Conservation (phyloP, 2,888 invertebrate genomes). For the Epirrhoe alternata region DNA sequence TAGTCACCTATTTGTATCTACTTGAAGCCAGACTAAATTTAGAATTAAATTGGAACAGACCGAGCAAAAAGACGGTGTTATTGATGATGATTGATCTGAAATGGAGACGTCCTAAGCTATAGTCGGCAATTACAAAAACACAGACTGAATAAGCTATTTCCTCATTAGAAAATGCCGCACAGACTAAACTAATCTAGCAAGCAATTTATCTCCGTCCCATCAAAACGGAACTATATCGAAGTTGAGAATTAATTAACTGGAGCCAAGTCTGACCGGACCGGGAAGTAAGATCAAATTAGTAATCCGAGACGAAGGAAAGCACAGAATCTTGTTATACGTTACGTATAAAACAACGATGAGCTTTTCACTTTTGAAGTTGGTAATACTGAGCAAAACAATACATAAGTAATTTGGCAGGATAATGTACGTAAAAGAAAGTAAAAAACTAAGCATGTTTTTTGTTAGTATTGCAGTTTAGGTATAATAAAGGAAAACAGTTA, state of each 20-base stretch:
- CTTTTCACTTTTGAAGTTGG: not conserved
- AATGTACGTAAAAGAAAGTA: too few relatives aligned
- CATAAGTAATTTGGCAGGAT: too few relatives aligned
- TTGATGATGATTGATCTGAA: constrained; percentile 17
- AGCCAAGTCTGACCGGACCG: constrained; percentile 51
- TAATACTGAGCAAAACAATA: not conserved
- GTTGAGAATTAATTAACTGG: constrained; percentile 73
- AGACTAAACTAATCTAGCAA: constrained; percentile 44
- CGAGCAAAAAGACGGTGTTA: constrained; percentile 1
- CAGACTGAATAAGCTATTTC: constrained; percentile 21
- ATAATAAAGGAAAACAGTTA: too few relatives aligned
- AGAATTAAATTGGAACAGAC: constrained; percentile 2
- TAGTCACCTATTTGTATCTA: not conserved
- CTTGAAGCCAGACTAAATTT: not conserved
- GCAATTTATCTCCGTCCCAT: constrained; percentile 65
- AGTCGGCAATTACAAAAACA: constrained; percentile 7
- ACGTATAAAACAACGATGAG: not conserved
- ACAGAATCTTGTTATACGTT: not conserved
- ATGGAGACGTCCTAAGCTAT: constrained; percentile 4
- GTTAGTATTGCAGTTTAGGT: too few relatives aligned
- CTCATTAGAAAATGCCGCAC: constrained; percentile 40
- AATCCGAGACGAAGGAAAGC: constrained; percentile 7
- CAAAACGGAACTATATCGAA: constrained; percentile 60
- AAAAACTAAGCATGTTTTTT: too few relatives aligned
- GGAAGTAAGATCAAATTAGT: constrained; percentile 33